phyloP scores from a whole-genome alignment of 1,140 invertebrate species.

The Drepana arcuata region DNA sequence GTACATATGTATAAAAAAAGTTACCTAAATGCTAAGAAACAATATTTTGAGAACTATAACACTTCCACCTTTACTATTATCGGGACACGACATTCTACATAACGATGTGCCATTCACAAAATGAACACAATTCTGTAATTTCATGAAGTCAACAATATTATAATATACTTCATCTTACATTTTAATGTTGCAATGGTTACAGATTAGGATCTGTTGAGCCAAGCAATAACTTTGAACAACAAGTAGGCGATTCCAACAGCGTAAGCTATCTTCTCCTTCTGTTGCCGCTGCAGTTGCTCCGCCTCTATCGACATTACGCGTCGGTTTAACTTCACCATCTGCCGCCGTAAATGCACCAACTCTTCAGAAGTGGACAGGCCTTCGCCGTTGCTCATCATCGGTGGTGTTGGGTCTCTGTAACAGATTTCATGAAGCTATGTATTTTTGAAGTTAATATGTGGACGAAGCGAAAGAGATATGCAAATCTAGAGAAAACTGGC shows the following conservation, averaged over 20 bases:
- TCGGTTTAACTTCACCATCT: slow-evolving; percentile 88
- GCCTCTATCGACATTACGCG: slow-evolving; percentile 88
- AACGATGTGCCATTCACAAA: slow-evolving; percentile 17
- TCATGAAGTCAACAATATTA: slow-evolving; percentile 39
- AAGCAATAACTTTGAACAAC: slow-evolving; percentile 87
- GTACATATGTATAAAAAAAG: slow-evolving; percentile 43
- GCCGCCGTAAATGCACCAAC: slow-evolving; percentile 84
- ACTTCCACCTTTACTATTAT: slow-evolving; percentile 30
- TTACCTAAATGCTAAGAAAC: slow-evolving; percentile 42
- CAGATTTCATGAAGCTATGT: slow-evolving; percentile 7
- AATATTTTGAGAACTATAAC: slow-evolving; percentile 25
- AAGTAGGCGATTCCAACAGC: slow-evolving; percentile 87
- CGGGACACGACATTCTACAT: slow-evolving; percentile 17
- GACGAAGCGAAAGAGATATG: no score
- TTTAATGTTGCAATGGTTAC: slow-evolving; percentile 19
- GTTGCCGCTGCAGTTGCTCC: slow-evolving; percentile 83
- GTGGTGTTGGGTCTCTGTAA: slow-evolving; percentile 77
- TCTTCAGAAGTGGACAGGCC: slow-evolving; percentile 83
- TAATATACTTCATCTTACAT: slow-evolving; percentile 46
- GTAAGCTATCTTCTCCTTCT: slow-evolving; percentile 87
- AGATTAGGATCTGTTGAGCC: slow-evolving; percentile 80
- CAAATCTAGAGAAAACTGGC: no score
- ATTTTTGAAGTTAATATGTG: no score
- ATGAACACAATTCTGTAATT: slow-evolving; percentile 26
- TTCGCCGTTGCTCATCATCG: slow-evolving; percentile 74